These are phyloP conservation scores for Argyresthia albistria DNA, from an alignment of 2,888 invertebrate genomes.

Conservation along the genomic window DNA sequence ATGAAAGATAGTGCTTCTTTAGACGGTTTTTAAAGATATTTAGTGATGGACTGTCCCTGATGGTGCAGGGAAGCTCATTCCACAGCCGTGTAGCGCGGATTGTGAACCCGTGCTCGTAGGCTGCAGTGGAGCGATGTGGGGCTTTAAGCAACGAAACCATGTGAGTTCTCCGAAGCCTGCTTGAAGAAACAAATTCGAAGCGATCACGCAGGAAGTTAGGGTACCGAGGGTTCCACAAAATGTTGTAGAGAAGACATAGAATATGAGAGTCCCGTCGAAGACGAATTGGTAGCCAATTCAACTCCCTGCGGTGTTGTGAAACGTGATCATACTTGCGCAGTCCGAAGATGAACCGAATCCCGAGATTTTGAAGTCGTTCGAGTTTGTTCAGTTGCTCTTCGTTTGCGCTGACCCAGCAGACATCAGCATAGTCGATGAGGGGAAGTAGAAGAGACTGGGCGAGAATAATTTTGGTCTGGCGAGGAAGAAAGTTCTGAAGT, in stretches of 20 bases:
- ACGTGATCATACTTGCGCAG: conserved; percentile 1
- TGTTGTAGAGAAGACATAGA: neutral
- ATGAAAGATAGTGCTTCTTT: neutral
- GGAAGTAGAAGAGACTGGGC: conserved; percentile 2
- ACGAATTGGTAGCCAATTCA: conserved; percentile 2
- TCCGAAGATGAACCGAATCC: conserved; percentile 3
- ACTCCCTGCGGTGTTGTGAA: neutral
- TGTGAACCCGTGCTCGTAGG: neutral
- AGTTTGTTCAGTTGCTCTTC: conserved; percentile 4
- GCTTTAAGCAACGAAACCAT: neutral
- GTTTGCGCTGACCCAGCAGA: neutral
- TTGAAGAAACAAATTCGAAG: neutral
- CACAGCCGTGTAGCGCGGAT: neutral
- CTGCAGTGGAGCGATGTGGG: neutral
- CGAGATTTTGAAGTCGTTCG: conserved; percentile 4
- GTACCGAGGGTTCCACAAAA: neutral
- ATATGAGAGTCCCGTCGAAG: neutral
- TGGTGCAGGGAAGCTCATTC: neutral
- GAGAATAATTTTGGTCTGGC: neutral
- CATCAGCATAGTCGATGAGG: conserved; percentile 3
- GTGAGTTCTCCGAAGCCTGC: neutral
- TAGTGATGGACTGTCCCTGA: neutral
- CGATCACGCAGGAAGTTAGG: neutral
- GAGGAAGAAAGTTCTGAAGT: conserved; percentile 2
- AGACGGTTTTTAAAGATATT: neutral